Base-by-base conservation (phyloP, 1,140 invertebrate species). In the Harpegnathos saltator region DNA sequence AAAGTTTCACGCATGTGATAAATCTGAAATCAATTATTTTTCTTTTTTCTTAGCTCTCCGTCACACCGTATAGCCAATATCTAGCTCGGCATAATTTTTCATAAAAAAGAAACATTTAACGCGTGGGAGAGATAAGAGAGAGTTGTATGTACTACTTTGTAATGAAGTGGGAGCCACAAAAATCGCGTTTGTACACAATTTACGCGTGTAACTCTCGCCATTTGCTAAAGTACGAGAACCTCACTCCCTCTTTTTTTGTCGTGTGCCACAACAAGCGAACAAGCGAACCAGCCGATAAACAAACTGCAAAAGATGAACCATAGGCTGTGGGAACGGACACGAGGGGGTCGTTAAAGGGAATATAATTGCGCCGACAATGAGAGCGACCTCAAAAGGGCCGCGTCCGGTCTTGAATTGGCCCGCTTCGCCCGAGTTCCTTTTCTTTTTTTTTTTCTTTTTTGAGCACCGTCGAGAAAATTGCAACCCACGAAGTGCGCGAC, bases 341-440 rank as follows among this genome's bases (percentile, higher is more conserved):
- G 22, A 56, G 50, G 17, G 19, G 50, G 33, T 52, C 24, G 52
- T 69, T 69, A 80, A 80, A 71, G 33, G 33, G 24, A 71, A 80
- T 80, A 69, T 80, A 69, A 80, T 80, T 58, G 0, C 33, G 52
- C 12, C 52, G 14, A 71, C 75, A 80, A 69, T 71, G 75, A 69
- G 58, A 59, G 75, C 69, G 69, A 80, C 63, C 75, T 80, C 75
- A 80, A 80, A 80, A 38, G 65, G 75, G 48, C 52, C 33, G 44
- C 33, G 52, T 80, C 33, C 52, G 52, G 33, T 80, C 65, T 80
- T 80, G 75, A 80, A 80, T 80, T 80, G 75, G 75, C 75, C 63
- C 75, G 75, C 52, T 80, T 80, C 69, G 75, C 75, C 17, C 3
- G 75, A 80, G 52, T 9, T 44, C 38, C 5, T 33, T 33, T 3